A percentile compares a stretch with the other conserved stretches of the same genome.
phyloP scores from a whole-genome alignment of 2,113 vertebrate genomes.

The Crotalus tigris region DNA sequence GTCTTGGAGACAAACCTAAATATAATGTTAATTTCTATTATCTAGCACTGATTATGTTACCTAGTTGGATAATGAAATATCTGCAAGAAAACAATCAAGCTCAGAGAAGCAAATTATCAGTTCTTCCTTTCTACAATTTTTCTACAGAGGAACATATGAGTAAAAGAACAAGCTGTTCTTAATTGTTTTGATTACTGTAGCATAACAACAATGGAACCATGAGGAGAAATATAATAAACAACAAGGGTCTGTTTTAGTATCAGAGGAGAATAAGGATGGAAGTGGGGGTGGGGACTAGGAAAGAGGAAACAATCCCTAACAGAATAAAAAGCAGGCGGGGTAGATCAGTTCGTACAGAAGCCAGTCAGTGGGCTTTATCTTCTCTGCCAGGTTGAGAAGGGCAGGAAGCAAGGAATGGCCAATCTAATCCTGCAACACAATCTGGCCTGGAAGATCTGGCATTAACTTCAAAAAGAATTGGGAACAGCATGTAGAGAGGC shows the following conservation, averaged over 20 bases:
- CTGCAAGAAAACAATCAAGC: no score
- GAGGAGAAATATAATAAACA: not conserved
- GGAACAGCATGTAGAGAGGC: not conserved
- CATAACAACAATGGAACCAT: not conserved
- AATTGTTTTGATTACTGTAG: not conserved
- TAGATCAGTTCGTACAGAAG: not conserved
- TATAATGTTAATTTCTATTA: not conserved
- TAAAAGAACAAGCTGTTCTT: not conserved
- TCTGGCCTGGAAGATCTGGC: not conserved
- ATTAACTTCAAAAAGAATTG: not conserved
- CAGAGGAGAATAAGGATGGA: not conserved
- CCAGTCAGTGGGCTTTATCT: not conserved
- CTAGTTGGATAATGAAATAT: no score
- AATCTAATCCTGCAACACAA: not conserved
- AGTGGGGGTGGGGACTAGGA: not conserved
- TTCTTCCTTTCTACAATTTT: not conserved
- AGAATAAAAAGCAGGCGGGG: not conserved
- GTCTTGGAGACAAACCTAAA: not conserved
- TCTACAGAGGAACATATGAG: not conserved
- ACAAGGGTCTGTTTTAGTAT: not conserved
- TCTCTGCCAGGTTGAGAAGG: not conserved
- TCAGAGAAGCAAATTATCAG: not conserved
- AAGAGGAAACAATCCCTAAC: not conserved
- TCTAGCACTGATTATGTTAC: no score
- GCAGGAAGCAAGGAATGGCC: not conserved